These are phyloP conservation scores for Asbolus verrucosus DNA, from an alignment of 1,140 invertebrate genomes.

Conservation along the genomic window DNA sequence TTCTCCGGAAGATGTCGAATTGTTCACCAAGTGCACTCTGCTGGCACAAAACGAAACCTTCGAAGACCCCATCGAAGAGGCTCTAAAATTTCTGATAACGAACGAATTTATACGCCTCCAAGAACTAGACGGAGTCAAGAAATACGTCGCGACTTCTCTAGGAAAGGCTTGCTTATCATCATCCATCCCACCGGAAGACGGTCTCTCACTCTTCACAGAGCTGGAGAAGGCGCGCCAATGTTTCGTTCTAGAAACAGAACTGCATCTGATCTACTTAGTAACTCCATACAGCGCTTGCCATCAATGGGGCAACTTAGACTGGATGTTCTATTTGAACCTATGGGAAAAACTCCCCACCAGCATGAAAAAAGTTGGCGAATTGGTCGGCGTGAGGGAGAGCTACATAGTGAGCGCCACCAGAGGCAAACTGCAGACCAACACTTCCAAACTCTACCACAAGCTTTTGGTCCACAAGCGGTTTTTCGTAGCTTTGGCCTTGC, in stretches of 20 bases:
- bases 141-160: constrained; percentile 85
- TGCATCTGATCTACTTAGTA: constrained; percentile 95
- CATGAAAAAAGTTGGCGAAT: constrained; percentile 86
- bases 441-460: constrained; percentile 55
- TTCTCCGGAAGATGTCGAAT: constrained; percentile 77
- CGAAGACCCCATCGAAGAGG: constrained; percentile 60
- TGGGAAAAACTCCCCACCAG: constrained; percentile 86
- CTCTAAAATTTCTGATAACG: constrained; percentile 67
- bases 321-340: constrained; percentile 86
- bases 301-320: constrained; percentile 86
- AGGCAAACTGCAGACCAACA: constrained; percentile 66
- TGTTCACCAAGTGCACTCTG: constrained; percentile 85
- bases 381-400: constrained; percentile 93
- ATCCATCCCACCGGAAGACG: constrained; percentile 92
- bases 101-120: constrained; percentile 72
- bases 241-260: constrained; percentile 93
- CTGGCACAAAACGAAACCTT: constrained; percentile 49
- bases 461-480: constrained; percentile 77
- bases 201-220: constrained; percentile 88
- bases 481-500: constrained; percentile 90
- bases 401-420: constrained; percentile 86
- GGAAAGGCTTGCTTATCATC: constrained; percentile 94
- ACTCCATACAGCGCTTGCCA: constrained; percentile 87
- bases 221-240: constrained; percentile 89
- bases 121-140: constrained; percentile 64